Conservation (phyloP, 1,140 invertebrate genomes). For the Saccostrea glomerata region DNA sequence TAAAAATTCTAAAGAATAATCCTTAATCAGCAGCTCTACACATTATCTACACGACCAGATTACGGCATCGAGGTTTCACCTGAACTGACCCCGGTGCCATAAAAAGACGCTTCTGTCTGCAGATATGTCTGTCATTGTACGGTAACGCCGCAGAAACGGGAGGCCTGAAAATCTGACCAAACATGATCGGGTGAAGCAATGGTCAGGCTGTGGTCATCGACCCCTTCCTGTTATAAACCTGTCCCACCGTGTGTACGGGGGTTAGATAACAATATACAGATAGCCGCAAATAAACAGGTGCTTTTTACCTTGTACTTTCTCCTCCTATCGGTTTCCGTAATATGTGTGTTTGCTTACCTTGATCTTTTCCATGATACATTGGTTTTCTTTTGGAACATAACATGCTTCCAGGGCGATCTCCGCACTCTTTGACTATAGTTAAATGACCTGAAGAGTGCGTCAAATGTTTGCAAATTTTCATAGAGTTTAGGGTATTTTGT, state of each 20-base stretch:
- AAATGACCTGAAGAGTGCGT: no score
- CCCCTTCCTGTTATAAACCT: not conserved
- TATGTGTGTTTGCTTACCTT: no score
- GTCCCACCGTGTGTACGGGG: not conserved
- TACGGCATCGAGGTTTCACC: not conserved
- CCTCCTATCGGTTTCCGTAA: no score
- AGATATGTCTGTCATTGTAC: not conserved
- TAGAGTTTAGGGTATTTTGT: no score
- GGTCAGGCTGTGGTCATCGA: not conserved
- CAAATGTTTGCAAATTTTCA: no score
- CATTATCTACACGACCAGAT: not conserved
- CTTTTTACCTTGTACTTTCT: no score
- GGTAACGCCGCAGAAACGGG: not conserved
- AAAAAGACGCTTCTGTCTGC: not conserved
- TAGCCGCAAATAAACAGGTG: no score
- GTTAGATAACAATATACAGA: not conserved
- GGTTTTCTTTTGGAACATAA: no score
- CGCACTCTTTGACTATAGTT: no score
- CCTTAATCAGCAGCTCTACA: not conserved
- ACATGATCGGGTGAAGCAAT: slow-evolving; percentile 4
- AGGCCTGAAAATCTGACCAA: not conserved
- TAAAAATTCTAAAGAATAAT: not conserved
- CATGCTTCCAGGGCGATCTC: no score
- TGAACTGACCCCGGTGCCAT: not conserved
- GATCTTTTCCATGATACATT: no score